Conservation (phyloP, 2,797 vertebrate genomes). For the Lepilemur ruficaudatus region DNA sequence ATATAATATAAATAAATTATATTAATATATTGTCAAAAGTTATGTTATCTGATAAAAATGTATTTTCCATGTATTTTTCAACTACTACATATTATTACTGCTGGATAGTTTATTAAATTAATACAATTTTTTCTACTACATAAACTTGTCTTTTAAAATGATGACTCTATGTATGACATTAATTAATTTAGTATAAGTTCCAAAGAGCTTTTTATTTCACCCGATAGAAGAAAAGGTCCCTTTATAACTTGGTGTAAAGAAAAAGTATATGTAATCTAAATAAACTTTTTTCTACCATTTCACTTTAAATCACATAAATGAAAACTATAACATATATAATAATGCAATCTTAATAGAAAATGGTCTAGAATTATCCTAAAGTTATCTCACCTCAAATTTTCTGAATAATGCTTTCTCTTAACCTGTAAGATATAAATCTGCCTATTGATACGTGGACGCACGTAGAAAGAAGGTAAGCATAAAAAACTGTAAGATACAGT, state of each 20-base stretch:
- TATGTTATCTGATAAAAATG: not conserved
- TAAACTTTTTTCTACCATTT: conserved; percentile 6
- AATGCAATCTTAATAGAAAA: not conserved
- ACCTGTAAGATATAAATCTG: not conserved
- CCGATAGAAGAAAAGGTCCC: not conserved
- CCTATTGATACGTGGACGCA: not conserved
- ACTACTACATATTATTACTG: not conserved
- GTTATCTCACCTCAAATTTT: conserved; percentile 51
- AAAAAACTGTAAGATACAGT: not conserved
- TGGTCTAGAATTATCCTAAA: not conserved
- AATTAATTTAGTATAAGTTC: not conserved
- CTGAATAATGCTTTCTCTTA: not conserved
- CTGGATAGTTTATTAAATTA: conserved; percentile 3
- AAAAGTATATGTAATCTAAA: not conserved
- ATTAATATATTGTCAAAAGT: not conserved
- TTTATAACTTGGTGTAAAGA: not conserved
- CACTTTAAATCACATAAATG: conserved; percentile 12
- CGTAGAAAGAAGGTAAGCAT: not conserved
- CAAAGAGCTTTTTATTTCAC: conserved; percentile 29
- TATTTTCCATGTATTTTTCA: conserved; percentile 10
- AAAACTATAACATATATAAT: not conserved
- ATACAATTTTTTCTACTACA: not conserved
- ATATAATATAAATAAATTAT: not conserved
- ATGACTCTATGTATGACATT: not conserved
- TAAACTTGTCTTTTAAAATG: conserved; percentile 5